A percentile compares a stretch with the other conserved stretches of the same genome.
These are phyloP conservation scores for Helostoma temminkii DNA, from an alignment of 2,797 vertebrate species.

Conservation along the genomic window DNA sequence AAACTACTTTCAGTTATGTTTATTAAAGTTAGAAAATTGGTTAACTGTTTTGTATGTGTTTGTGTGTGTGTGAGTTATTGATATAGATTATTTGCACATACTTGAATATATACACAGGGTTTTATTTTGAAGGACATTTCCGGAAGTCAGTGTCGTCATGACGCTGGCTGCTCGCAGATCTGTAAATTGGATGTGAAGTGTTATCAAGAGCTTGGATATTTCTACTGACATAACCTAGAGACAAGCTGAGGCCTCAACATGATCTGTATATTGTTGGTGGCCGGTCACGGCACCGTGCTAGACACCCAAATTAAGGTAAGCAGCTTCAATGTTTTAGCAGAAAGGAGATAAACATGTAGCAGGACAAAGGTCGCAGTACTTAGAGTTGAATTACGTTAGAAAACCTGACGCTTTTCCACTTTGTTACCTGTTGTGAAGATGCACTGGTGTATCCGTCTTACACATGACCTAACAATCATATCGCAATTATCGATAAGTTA, in stretches of 20 bases:
- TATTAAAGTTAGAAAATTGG: constrained; percentile 48
- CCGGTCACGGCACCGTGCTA: constrained; percentile 85
- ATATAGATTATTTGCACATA: too few species aligned
- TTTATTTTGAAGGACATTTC: constrained; percentile 59
- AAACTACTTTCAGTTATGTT: constrained; percentile 34
- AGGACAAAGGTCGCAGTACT: constrained; percentile 42
- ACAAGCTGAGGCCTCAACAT: neutral
- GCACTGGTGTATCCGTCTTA: rapidly evolving
- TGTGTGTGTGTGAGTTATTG: neutral
- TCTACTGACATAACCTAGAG: neutral
- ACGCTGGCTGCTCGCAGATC: rapidly evolving
- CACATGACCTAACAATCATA: rapidly evolving
- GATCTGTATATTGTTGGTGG: constrained; percentile 88
- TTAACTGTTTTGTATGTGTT: neutral
- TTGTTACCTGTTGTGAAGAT: neutral
- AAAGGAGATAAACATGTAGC: neutral
- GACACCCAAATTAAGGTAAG: constrained; percentile 86
- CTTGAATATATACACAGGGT: neutral
- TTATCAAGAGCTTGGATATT: neutral
- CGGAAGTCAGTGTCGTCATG: constrained; percentile 28
- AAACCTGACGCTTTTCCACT: rapidly evolving
- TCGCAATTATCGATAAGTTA: rapidly evolving
- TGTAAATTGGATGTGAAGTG: neutral
- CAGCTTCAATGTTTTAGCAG: too few species aligned
- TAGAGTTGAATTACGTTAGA: rapidly evolving